Base-by-base conservation (phyloP, 2,113 vertebrate genomes). In the Brevimyrus niger region DNA sequence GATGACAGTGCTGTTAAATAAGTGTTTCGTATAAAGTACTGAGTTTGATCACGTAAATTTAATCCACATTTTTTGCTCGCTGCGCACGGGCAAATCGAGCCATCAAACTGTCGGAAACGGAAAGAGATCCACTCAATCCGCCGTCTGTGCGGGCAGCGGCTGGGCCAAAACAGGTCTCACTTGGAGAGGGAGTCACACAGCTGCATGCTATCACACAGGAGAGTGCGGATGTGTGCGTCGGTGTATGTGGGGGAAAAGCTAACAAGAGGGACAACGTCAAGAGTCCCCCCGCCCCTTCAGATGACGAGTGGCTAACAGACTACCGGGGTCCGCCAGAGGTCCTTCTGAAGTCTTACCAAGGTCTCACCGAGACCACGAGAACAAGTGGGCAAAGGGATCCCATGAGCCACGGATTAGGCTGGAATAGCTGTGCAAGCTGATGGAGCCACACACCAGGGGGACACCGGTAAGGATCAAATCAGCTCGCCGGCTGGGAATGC, bases 401-500 rank as follows among this genome's bases (percentile, higher is more conserved):
- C n/a, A 4, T 6, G 17, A 51, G 84, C 83, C 93, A 91, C 90
- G 89, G 84, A 87, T 89, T 94, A 94, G 93, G 92, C 91, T 92
- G 87, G 58, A 48, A 69, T 69, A 91, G 92, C 84, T 92, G 31
- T 42, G 89, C 92, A 88, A 88, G 94, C 94, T 92, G 90, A 92
- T 55, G 47, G 2, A 31, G 76, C 11, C 48, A 1, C 87, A 84
- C 89, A 35, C 88, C 90, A 91, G 88, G 90, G 87, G 58, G 92
- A 93, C 94, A 94, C 95, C 94, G 96, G 96, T 94, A 92, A 94
- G 94, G 94, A 92, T 95, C 50, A 96, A 96, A 96, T 97, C 96
- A 96, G 96, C 93, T 96, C 96, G 96, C 96, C 93, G 93, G 93
- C 92, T 94, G 94, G 96, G 97, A 98, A 98, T 97, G 97, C 96